Conservation (phyloP, 2,888 invertebrate genomes). For the Idaea aversata region DNA sequence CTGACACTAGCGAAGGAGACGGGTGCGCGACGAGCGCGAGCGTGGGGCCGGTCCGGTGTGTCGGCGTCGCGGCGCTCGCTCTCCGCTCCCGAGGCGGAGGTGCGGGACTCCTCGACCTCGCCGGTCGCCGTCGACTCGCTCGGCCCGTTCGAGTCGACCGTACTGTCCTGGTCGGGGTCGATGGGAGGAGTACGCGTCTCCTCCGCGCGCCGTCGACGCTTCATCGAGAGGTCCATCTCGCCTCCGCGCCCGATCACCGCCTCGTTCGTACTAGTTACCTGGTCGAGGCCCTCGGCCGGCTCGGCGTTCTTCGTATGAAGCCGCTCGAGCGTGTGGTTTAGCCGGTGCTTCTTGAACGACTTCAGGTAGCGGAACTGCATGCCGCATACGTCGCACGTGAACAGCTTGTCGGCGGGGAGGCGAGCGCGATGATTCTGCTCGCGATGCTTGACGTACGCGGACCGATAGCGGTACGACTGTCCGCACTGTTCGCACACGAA, state of each 20-base stretch:
- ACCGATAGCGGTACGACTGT: conserved; percentile 93
- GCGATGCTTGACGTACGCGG: conserved; percentile 86
- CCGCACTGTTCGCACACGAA: conserved; percentile 96
- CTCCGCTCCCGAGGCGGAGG: conserved; percentile 67
- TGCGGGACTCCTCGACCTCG: conserved; percentile 37
- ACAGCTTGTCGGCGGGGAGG: conserved; percentile 92
- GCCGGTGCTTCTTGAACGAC: conserved; percentile 93
- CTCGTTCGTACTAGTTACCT: conserved; percentile 87
- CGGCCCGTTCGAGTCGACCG: conserved; percentile 84
- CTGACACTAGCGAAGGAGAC: conserved; percentile 78
- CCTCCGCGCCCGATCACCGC: conserved; percentile 77
- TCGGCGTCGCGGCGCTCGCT: conserved; percentile 62
- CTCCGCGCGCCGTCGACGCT: conserved; percentile 60
- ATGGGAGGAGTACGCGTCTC: conserved; percentile 70
- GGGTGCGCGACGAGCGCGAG: conserved; percentile 62
- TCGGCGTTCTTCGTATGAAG: conserved; percentile 85
- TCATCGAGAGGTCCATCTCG: conserved; percentile 81
- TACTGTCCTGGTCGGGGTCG: conserved; percentile 85
- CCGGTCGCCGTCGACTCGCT: conserved; percentile 72
- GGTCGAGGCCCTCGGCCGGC: conserved; percentile 79
- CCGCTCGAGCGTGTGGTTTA: conserved; percentile 92
- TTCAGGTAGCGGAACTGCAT: conserved; percentile 95
- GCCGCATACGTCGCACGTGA: conserved; percentile 94
- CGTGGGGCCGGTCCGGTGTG: conserved; percentile 55
- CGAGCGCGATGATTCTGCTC: conserved; percentile 94